A percentile compares a stretch with the other conserved stretches of the same genome.
Evolutionary conservation across 2,888 invertebrate genomes (phyloP).

Genomic region (Thysanoteuthis rhombus): DNA sequence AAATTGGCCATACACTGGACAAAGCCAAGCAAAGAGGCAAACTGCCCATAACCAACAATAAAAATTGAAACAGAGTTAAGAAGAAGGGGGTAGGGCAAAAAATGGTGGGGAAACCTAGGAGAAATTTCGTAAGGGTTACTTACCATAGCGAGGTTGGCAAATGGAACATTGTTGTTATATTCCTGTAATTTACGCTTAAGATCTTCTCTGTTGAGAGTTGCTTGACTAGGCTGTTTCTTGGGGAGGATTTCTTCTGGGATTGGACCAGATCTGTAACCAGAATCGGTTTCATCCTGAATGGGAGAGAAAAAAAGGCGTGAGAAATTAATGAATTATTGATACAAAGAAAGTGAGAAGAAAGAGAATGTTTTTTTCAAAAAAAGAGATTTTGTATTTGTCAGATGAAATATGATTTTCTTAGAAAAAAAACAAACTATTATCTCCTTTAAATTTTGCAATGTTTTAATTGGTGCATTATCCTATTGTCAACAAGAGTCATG

Average conservation of each 20-base stretch:
- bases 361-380: neutral
- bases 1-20: neutral
- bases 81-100: neutral
- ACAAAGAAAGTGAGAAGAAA: neutral
- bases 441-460: neutral
- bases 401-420: no score
- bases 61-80: neutral
- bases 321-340: neutral
- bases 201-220: constrained; percentile 62
- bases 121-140: constrained; percentile 34
- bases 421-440: neutral
- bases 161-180: constrained; percentile 68
- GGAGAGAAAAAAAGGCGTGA: neutral
- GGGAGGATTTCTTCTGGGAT: constrained; percentile 61
- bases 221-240: constrained; percentile 51
- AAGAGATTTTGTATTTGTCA: neutral
- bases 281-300: constrained; percentile 58
- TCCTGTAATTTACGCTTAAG: constrained; percentile 66
- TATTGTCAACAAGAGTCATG: neutral
- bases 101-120: neutral
- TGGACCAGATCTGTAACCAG: constrained; percentile 59
- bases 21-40: neutral
- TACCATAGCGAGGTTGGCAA: constrained; percentile 68
- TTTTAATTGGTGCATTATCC: neutral
- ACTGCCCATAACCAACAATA: neutral